Evolutionary conservation across 1,140 invertebrate species (phyloP).

Genomic region (Temnothorax curvispinosus): DNA sequence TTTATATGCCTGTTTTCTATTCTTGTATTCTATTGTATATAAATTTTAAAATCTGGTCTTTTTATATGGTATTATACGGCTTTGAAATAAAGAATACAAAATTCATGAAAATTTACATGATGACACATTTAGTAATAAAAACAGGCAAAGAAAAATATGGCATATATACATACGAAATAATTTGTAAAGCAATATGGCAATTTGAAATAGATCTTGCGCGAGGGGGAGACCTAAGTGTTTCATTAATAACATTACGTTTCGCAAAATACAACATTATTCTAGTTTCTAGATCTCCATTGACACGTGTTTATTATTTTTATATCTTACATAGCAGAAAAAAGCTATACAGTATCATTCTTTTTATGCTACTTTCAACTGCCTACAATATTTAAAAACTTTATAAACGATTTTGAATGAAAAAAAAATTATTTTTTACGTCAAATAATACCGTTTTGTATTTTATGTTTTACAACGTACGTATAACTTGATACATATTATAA

Average conservation of each 20-base stretch:
- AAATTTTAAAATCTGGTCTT: constrained; percentile 39
- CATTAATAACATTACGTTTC: constrained; percentile 18
- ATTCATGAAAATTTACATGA: neutral
- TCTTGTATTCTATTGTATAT: constrained; percentile 34
- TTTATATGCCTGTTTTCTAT: constrained; percentile 70
- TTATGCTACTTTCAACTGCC: constrained; percentile 35
- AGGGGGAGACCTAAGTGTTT: neutral
- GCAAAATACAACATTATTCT: neutral
- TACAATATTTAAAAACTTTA: constrained; percentile 18
- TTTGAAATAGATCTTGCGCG: neutral
- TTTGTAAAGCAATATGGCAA: constrained; percentile 6
- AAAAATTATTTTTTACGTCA: constrained; percentile 3
- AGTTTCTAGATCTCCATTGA: neutral
- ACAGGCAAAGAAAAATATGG: constrained; percentile 57
- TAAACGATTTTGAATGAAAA: constrained; percentile 9
- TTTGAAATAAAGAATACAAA: constrained; percentile 12
- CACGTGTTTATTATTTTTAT: constrained; percentile 11
- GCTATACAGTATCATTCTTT: constrained; percentile 6
- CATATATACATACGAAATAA: neutral
- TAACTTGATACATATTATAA: neutral
- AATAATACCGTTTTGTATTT: constrained; percentile 36
- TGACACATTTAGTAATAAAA: constrained; percentile 27
- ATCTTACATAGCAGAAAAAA: neutral
- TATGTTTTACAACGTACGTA: constrained; percentile 5
- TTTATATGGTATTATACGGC: neutral